Evolutionary conservation across 2,797 vertebrate species (phyloP).

Genomic region (Remorina albescens): DNA sequence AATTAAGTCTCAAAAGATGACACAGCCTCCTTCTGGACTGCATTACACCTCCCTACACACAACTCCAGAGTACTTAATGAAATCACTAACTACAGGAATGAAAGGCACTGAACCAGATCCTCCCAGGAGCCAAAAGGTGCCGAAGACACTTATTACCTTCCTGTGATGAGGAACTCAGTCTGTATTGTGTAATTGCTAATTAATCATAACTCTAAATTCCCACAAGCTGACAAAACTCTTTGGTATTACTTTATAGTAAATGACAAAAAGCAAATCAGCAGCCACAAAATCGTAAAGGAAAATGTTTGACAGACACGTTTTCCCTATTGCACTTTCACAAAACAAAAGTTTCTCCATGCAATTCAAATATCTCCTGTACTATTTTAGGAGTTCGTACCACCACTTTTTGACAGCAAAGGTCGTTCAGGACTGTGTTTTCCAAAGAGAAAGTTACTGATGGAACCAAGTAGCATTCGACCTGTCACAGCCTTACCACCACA

Average conservation of each 20-base stretch:
- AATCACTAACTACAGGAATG: neutral
- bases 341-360: neutral
- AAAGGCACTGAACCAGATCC: neutral
- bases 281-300: neutral
- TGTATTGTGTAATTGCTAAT: neutral
- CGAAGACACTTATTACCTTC: neutral
- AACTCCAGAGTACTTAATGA: neutral
- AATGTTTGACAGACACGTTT: neutral
- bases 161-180: neutral
- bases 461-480: conserved; percentile 22
- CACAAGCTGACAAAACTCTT: neutral
- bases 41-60: neutral
- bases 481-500: conserved; percentile 40
- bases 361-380: neutral
- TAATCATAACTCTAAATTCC: neutral
- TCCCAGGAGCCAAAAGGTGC: neutral
- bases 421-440: conserved; percentile 5
- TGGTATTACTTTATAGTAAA: neutral
- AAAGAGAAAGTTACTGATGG: neutral
- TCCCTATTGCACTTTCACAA: neutral
- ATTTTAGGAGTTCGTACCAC: neutral
- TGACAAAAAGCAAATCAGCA: neutral
- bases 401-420: conserved; percentile 1
- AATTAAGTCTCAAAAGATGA: neutral
- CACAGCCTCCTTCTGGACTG: neutral